phyloP scores from a whole-genome alignment of 2,797 vertebrate species.

The Hirundo rustica region DNA sequence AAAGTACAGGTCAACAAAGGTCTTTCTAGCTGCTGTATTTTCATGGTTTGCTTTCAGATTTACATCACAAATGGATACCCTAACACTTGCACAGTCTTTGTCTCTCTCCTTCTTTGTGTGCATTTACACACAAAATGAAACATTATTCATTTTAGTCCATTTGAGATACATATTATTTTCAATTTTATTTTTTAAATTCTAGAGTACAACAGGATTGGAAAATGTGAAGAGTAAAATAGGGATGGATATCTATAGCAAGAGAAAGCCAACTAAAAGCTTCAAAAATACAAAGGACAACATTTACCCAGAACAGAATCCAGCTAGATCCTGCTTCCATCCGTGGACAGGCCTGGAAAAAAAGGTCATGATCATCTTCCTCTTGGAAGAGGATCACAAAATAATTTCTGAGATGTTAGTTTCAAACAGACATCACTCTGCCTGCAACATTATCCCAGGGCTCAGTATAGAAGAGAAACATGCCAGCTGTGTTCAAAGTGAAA shows the following conservation, averaged over 20 bases:
- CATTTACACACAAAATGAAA: background rate
- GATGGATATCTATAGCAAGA: background rate
- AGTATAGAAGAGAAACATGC: background rate
- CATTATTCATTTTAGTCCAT: background rate
- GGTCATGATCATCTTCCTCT: background rate
- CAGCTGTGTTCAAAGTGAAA: background rate
- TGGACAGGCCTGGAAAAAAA: background rate
- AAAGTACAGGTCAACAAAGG: background rate
- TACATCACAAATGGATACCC: background rate
- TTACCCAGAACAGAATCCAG: background rate
- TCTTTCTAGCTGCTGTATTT: background rate
- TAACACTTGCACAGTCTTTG: background rate
- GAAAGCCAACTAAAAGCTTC: background rate
- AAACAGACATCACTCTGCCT: background rate
- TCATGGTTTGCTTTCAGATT: background rate
- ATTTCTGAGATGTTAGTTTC: background rate
- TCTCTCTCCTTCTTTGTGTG: background rate
- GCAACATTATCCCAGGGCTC: background rate
- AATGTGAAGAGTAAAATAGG: background rate
- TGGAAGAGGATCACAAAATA: background rate
- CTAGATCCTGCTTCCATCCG: background rate
- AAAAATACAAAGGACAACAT: background rate
- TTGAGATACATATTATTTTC: background rate
- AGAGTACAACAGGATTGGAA: background rate
- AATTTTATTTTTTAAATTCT: background rate